These are phyloP conservation scores for Drosophila watanabei DNA, from an alignment of 1,140 invertebrate genomes.

Conservation along the genomic window DNA sequence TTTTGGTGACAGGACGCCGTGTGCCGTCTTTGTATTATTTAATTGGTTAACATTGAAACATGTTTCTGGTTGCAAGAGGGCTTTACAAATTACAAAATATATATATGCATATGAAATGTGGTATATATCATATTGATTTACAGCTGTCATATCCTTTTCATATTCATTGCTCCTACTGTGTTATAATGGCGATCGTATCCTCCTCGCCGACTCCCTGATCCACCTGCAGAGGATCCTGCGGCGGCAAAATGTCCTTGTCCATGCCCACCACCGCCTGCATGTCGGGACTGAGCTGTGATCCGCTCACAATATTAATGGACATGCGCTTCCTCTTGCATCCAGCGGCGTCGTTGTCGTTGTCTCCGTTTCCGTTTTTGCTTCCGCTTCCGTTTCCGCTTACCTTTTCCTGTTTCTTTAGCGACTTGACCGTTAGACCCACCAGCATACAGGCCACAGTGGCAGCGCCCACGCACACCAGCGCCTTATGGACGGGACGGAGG, in stretches of 20 bases:
- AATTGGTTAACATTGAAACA: not conserved
- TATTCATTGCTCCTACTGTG: not conserved
- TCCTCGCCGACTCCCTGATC: not conserved
- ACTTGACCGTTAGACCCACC: conserved; percentile 37
- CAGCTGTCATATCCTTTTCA: not conserved
- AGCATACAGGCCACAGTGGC: conserved; percentile 42
- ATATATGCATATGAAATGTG: not conserved
- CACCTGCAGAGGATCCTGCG: not conserved
- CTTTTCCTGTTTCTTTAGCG: not conserved
- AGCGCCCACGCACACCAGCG: conserved; percentile 38
- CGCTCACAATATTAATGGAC: not conserved
- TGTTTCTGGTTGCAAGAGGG: not conserved
- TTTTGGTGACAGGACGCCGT: not conserved
- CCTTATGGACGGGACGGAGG: conserved; percentile 34
- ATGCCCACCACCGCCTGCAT: not conserved
- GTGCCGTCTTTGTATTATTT: conserved; percentile 1
- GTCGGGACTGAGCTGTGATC: not conserved
- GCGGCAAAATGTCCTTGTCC: not conserved
- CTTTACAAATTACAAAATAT: conserved; percentile 5
- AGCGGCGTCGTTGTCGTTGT: not conserved
- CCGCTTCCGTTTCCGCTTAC: not conserved
- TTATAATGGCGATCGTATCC: not conserved
- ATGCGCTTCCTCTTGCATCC: not conserved
- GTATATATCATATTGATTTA: not conserved
- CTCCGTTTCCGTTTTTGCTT: not conserved